Evolutionary conservation across 2,113 vertebrate genomes (phyloP).

Genomic region (Holacanthus passer): DNA sequence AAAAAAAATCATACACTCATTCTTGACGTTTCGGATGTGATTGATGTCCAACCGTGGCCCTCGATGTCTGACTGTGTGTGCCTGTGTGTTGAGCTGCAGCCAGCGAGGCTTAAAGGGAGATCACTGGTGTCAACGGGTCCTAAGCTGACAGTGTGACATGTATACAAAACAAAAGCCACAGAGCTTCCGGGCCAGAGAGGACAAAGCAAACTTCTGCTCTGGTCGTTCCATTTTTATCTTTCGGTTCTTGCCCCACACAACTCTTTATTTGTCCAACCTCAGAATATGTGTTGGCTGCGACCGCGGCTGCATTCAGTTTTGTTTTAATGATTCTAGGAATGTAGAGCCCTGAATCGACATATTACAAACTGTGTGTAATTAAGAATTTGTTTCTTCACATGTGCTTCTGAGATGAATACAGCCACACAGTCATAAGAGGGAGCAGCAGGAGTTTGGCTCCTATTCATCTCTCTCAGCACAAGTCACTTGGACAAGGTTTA

Average conservation of each 20-base stretch:
- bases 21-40: slow-evolving; percentile 5
- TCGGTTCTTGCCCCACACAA: neutral
- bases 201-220: slow-evolving; percentile 44
- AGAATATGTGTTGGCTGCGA: too few species aligned
- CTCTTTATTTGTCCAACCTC: neutral
- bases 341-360: slow-evolving; percentile 60
- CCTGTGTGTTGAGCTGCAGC: slow-evolving; percentile 44
- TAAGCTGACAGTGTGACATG: slow-evolving; percentile 32
- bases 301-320: neutral
- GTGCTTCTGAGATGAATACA: slow-evolving; percentile 28
- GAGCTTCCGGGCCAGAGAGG: slow-evolving; percentile 37
- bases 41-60: neutral
- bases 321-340: slow-evolving; percentile 51
- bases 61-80: slow-evolving; percentile 2
- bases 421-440: slow-evolving; percentile 5
- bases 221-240: slow-evolving; percentile 54
- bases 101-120: slow-evolving; percentile 48
- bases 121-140: slow-evolving; percentile 35
- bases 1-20: slow-evolving; percentile 7
- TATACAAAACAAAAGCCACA: slow-evolving; percentile 66
- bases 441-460: slow-evolving; percentile 5
- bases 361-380: slow-evolving; percentile 62
- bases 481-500: neutral
- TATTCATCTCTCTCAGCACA: neutral
- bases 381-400: slow-evolving; percentile 16